Conservation (phyloP, 2,113 vertebrate genomes). For the Thalassoma bifasciatum region DNA sequence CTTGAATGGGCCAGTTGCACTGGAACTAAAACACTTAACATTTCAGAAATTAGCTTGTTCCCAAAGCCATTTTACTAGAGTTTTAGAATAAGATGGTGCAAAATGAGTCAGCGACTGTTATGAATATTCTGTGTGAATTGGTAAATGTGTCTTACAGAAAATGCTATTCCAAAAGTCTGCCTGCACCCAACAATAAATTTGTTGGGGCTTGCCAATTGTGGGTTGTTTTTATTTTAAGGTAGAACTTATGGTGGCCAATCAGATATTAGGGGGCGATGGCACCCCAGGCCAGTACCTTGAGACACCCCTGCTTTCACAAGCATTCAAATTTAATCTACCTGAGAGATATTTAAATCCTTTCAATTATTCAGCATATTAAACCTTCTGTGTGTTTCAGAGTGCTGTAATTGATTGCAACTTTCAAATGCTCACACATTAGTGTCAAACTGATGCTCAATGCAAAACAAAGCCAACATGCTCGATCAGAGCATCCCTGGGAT, state of each 20-base stretch:
- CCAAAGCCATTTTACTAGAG: too few species aligned
- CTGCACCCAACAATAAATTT: too few species aligned
- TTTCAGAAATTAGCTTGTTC: not conserved
- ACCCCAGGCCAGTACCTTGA: not conserved
- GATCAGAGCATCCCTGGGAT: conserved; percentile 42
- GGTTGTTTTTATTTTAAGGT: not conserved
- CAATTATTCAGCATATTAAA: conserved; percentile 43
- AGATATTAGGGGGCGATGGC: not conserved
- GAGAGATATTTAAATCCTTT: conserved; percentile 13
- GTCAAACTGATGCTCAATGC: conserved; percentile 51
- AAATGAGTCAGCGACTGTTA: not conserved
- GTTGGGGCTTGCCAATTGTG: not conserved
- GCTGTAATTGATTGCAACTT: conserved; percentile 52
- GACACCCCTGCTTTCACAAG: not conserved
- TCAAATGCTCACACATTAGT: conserved; percentile 50
- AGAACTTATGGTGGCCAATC: not conserved
- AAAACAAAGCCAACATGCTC: conserved; percentile 47
- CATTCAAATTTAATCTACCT: conserved; percentile 12
- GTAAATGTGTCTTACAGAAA: too few species aligned
- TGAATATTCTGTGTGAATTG: too few species aligned
- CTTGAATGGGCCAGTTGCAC: conserved; percentile 25
- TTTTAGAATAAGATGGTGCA: not conserved
- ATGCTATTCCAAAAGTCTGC: too few species aligned
- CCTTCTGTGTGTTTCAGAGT: conserved; percentile 36
- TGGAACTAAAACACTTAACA: not conserved